phyloP scores from a whole-genome alignment of 2,797 vertebrate genomes.

The Gallinago nigripennis region DNA sequence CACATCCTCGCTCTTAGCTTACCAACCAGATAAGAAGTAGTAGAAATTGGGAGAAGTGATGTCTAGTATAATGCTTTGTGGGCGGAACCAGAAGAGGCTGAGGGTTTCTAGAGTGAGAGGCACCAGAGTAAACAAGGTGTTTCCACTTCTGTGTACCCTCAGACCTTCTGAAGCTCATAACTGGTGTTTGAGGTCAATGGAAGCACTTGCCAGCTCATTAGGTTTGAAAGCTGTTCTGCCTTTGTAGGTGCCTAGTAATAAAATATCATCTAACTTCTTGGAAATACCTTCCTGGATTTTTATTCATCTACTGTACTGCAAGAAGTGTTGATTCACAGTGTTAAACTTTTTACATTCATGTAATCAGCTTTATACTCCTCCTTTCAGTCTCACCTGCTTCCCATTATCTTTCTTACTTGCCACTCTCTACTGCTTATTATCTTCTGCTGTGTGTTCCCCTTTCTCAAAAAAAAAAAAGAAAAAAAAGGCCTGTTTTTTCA shows the following conservation, averaged over 20 bases:
- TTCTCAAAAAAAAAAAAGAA: neutral
- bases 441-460: neutral
- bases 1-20: neutral
- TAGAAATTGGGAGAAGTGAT: neutral
- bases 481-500: neutral
- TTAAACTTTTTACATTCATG: neutral
- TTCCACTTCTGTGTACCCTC: neutral
- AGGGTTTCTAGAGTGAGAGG: neutral
- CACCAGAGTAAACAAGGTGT: neutral
- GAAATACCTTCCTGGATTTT: neutral
- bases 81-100: neutral
- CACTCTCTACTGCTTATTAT: neutral
- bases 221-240: neutral
- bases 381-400: neutral
- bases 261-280: neutral
- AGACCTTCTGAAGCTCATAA: neutral
- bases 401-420: neutral
- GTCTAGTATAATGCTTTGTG: neutral
- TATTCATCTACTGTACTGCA: neutral
- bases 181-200: neutral
- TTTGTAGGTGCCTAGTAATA: neutral
- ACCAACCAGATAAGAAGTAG: neutral
- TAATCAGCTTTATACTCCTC: neutral
- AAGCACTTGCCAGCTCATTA: neutral
- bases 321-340: neutral